Evolutionary conservation across 2,888 invertebrate genomes (phyloP), one percentile per base, ranked within the genome.

Genomic region (Malacosoma neustria): DNA sequence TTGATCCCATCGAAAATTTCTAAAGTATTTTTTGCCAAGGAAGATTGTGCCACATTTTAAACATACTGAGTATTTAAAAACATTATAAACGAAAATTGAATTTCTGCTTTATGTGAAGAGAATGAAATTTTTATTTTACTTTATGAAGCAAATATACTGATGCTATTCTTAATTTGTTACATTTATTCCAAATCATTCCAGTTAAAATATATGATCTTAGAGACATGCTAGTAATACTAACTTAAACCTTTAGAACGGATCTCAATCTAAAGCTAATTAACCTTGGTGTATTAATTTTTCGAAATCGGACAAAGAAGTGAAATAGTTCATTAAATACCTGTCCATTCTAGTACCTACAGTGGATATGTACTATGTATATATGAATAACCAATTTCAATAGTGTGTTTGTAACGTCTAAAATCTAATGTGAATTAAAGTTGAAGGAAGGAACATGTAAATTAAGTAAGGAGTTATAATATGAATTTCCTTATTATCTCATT

Each of bases 401-500:
- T 49, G 47, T 55, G 45, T 51, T 49, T 48, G 43, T 48, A 48
- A 43, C 46, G 45, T 57, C 37, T 31, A 35, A 55, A 57, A 60
- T 56, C 64, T 58, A 49, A 57, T 61, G 49, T 57, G 49, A 55
- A 53, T 63, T 65, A 49, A 57, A 55, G 34, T 31, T 31, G 32
- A 31, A 29, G 14, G 33, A 33, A 36, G 36, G 29, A 35, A 33
- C 32, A 36, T 39, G 73, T 80, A 80, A 74, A 79, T 79, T 76
- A 72, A 70, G 68, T 61, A 61, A 65, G 66, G 66, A 58, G 63
- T 57, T 52, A 52, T 57, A 58, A 61, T 61, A 72, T 73, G 66
- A 63, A 66, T 72, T 69, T 66, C 61, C 60, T 61, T 65, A 60
- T 67, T 68, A 68, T 76, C 67, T 66, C 69, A 71, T 67, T 72